Percentiles rank a stretch among this genome's conserved stretches.
These are phyloP conservation scores for Hemitrygon akajei DNA, from an alignment of 2,797 vertebrate species.

Conservation along the genomic window DNA sequence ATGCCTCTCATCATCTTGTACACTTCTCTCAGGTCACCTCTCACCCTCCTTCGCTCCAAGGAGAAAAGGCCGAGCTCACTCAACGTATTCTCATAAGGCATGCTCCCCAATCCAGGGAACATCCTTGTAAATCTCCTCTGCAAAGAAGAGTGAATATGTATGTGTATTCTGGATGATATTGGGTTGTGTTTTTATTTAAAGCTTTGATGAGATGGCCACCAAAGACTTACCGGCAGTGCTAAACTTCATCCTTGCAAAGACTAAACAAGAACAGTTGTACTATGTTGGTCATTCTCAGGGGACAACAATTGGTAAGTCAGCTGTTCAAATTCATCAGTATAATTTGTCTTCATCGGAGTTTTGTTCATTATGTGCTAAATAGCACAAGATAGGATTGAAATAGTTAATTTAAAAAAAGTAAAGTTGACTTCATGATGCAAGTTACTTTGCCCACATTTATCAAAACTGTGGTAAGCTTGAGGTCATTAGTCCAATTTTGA, in stretches of 20 bases:
- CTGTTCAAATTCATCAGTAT: background rate
- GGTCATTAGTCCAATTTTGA: background rate
- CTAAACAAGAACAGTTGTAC: constrained; percentile 64
- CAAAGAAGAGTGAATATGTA: background rate
- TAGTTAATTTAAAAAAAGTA: background rate
- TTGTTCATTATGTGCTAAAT: background rate
- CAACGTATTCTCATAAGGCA: too few relatives aligned
- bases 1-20: too few relatives aligned
- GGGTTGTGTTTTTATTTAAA: constrained; percentile 45
- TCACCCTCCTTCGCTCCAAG: too few relatives aligned
- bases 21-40: too few relatives aligned
- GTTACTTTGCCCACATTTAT: background rate
- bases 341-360: background rate
- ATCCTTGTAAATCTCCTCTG: background rate
- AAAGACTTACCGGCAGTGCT: constrained; percentile 75
- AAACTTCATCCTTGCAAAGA: constrained; percentile 68
- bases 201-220: constrained; percentile 79
- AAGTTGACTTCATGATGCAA: background rate
- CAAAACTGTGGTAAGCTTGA: background rate
- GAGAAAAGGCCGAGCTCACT: too few relatives aligned
- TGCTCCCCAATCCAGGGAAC: too few relatives aligned
- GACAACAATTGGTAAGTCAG: constrained; percentile 66
- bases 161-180: background rate
- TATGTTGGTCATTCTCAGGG: constrained; percentile 81
- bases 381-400: background rate